Base-by-base conservation (phyloP, 2,797 vertebrate genomes). In the Lepilemur septentrionalis region DNA sequence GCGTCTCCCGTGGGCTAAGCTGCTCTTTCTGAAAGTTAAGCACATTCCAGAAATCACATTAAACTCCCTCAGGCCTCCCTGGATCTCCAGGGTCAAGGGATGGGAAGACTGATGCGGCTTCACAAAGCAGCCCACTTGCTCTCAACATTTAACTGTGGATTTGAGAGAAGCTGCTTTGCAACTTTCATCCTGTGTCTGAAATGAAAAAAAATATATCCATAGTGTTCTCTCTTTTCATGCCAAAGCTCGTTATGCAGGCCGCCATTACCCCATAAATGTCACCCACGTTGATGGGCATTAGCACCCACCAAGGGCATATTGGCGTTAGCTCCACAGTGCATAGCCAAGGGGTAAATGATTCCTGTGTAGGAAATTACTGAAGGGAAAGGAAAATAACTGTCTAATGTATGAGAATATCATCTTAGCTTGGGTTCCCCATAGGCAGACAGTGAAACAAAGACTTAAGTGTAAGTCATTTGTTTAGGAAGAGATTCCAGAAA, bases 31-130 rank as follows among this genome's bases (percentile, higher is more conserved):
- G 81, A 92, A 96, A 94, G 83, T 94, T 96, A 92, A 96, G 59
- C 90, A 83, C 85, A 82, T 94, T 94, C 79, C 70, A 94, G 85
- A 96, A 97, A 95, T 89, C 73, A 83, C 78, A 84, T 92, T 96
- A 91, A 88, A 95, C 69, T 91, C 73, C 81, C 73, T 50, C 81
- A 79, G 57, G 73, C 75, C 73, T 94, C 79, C 3, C 1, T 20
- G 63, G 12, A 82, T 79, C 69, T 94, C 63, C n/a, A 41, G 50
- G 57, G 85, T 91, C 73, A 70, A 59, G 46, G 41, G 72, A 96
- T 59, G 30, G 59, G 28, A 82, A 93, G 65, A 17, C 14, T 28
- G 23, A 59, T 50, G n/a, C n/a, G 48, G 25, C 59, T 48, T 80
- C 48, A 52, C 61, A 67, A 52, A 90, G 88, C 41, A 38, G 43